Evolutionary conservation across 1,140 invertebrate species (phyloP).

Genomic region (Olivierus martensii): DNA sequence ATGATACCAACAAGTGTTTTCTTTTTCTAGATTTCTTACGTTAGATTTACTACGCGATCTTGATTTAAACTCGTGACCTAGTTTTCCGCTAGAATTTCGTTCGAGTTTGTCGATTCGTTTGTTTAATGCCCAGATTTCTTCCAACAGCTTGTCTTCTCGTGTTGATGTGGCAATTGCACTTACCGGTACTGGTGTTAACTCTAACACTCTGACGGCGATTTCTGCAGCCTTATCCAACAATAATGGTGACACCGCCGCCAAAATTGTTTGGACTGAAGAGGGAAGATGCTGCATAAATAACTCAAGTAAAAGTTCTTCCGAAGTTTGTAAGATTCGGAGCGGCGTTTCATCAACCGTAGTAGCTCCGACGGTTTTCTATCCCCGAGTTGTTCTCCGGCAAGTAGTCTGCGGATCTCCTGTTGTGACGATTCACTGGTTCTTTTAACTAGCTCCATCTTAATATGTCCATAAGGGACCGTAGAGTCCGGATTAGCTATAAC

Average conservation of each 20-base stretch:
- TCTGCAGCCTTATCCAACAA: neutral
- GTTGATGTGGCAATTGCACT: too few species aligned
- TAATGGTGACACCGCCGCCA: too few species aligned
- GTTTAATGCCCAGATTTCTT: too few species aligned
- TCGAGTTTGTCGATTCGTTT: too few species aligned
- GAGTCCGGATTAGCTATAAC: neutral
- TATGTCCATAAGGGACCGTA: neutral
- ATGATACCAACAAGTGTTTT: slow-evolving; percentile 17
- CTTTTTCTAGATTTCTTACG: too few species aligned
- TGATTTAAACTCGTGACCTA: too few species aligned
- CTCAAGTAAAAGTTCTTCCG: neutral
- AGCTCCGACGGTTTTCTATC: too few species aligned
- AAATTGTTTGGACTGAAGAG: too few species aligned
- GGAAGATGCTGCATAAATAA: slow-evolving; percentile 1
- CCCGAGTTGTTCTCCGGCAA: neutral
- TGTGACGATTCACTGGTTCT: neutral
- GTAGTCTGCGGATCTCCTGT: neutral
- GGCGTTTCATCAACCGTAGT: too few species aligned
- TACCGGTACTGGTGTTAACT: neutral
- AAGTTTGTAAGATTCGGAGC: neutral
- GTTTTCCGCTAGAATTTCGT: too few species aligned
- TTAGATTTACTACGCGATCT: too few species aligned
- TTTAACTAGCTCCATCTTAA: neutral
- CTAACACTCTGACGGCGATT: neutral
- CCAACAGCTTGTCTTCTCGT: too few species aligned